Conservation (phyloP, 35 echinoderm and acorn worm genomes). For the Lytechinus pictus region DNA sequence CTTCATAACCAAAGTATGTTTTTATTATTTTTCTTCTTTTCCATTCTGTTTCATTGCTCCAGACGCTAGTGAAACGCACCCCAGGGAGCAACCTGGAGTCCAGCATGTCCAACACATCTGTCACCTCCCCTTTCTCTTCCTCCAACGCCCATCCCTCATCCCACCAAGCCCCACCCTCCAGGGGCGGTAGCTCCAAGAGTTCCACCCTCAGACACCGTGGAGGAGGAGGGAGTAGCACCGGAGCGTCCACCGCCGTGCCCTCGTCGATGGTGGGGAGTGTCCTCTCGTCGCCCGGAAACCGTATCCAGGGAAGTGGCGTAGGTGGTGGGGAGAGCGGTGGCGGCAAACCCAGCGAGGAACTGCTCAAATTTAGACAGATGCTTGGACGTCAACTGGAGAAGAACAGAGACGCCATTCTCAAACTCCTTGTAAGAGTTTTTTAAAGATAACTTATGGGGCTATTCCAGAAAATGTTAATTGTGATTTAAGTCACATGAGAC, state of each 20-base stretch:
- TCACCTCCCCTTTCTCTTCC: slow-evolving; percentile 87
- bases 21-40: background rate
- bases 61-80: slow-evolving; percentile 91
- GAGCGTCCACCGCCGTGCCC: slow-evolving; percentile 13
- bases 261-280: slow-evolving; percentile 54
- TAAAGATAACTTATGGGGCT: background rate
- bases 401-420: slow-evolving; percentile 61
- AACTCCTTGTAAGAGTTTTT: slow-evolving; percentile 65
- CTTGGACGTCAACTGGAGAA: slow-evolving; percentile 75
- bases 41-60: background rate
- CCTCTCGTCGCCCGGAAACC: slow-evolving; percentile 61
- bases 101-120: slow-evolving; percentile 79
- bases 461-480: too few species aligned
- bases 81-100: slow-evolving; percentile 93
- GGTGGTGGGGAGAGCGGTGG: slow-evolving; percentile 43
- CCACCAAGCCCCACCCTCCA: slow-evolving; percentile 51
- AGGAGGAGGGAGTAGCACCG: slow-evolving; percentile 20
- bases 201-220: slow-evolving; percentile 42
- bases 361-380: slow-evolving; percentile 68
- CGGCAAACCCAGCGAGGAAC: slow-evolving; percentile 63
- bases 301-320: slow-evolving; percentile 34
- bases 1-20: background rate
- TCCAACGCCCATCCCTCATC: slow-evolving; percentile 35
- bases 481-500: too few species aligned
- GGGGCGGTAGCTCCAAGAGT: slow-evolving; percentile 33